Base-by-base conservation (phyloP, 2,888 invertebrate genomes). In the Ceramica pisi region DNA sequence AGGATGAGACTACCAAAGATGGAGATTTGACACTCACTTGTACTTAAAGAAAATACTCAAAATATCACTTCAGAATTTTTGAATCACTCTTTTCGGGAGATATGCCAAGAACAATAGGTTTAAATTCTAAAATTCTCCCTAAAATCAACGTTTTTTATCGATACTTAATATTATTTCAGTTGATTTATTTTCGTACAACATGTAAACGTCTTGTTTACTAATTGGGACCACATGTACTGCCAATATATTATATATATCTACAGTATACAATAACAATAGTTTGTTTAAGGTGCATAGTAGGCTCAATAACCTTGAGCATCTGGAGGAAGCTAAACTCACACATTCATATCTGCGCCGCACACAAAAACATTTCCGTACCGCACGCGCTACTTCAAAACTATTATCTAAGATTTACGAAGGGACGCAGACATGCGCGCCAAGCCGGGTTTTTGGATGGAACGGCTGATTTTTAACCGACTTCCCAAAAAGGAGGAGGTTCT, bases 251-350 rank as follows among this genome's bases (percentile, higher is more conserved):
- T 31, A 12, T 31, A 67, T 21, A 56, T 48, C 55, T 19, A 1
- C 8, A 9, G n/a, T 19, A 50, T 67, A 50, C 35, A 75, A 67
- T 48, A 44, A 53, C 21, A 65, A 74, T 53, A 0, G 7, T n/a
- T 35, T 7, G 4, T 21, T 64, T n/a, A 60, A 41, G 59, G 59
- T 23, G 38, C 38, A 16, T 4, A 0, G 21, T 59, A 31, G n/a
- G n/a, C n/a, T n/a, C n/a, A n/a, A n/a, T n/a, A n/a, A n/a, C n/a
- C n/a, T n/a, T n/a, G n/a, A n/a, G n/a, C n/a, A n/a, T n/a, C n/a
- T n/a, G n/a, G n/a, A n/a, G n/a, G n/a, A n/a, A n/a, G n/a, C n/a
- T n/a, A n/a, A n/a, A n/a, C n/a, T n/a, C n/a, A n/a, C n/a, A n/a
- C n/a, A n/a, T n/a, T n/a, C n/a, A n/a, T n/a, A n/a, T n/a, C n/a